Evolutionary conservation across 2,888 invertebrate genomes (phyloP).

Genomic region (Buathra laborator): DNA sequence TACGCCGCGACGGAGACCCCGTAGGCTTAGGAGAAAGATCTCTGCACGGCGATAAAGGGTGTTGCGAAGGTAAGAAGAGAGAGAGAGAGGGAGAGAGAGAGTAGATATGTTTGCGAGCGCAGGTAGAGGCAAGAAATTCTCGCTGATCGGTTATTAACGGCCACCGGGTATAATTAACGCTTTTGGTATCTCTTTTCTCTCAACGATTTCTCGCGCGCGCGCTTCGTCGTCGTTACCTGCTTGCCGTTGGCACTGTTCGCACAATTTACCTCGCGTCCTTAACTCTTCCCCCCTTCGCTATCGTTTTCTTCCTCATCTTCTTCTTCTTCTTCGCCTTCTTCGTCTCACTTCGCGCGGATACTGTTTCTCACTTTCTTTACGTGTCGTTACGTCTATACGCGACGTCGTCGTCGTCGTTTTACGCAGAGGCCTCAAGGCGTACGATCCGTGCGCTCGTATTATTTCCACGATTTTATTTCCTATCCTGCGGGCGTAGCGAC

Average conservation of each 20-base stretch:
- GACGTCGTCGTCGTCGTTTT: slow-evolving; percentile 43
- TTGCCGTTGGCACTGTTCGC: slow-evolving; percentile 58
- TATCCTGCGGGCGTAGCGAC: slow-evolving; percentile 40
- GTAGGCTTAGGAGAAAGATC: slow-evolving; percentile 55
- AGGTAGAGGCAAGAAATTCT: slow-evolving; percentile 47
- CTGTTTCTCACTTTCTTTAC: slow-evolving; percentile 9
- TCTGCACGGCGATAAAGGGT: slow-evolving; percentile 53
- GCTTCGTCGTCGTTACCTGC: slow-evolving; percentile 12
- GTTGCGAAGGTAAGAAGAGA: slow-evolving; percentile 7
- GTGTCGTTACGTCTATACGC: slow-evolving; percentile 23
- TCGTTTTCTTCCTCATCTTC: slow-evolving; percentile 3
- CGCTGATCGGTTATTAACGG: slow-evolving; percentile 77
- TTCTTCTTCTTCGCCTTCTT: not conserved
- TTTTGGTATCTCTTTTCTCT: slow-evolving; percentile 43
- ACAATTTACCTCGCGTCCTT: slow-evolving; percentile 48
- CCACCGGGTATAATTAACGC: slow-evolving; percentile 78
- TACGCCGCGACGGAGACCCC: slow-evolving; percentile 58
- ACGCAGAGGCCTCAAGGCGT: not conserved
- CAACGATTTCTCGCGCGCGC: slow-evolving; percentile 40
- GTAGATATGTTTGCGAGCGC: slow-evolving; percentile 22
- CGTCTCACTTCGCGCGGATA: not conserved
- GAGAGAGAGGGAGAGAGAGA: not conserved
- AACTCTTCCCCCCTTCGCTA: slow-evolving; percentile 42
- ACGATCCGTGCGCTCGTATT: slow-evolving; percentile 35
- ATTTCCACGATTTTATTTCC: slow-evolving; percentile 67